These are phyloP conservation scores for Antheraea pernyi DNA, from an alignment of 1,140 invertebrate genomes.

Conservation along the genomic window DNA sequence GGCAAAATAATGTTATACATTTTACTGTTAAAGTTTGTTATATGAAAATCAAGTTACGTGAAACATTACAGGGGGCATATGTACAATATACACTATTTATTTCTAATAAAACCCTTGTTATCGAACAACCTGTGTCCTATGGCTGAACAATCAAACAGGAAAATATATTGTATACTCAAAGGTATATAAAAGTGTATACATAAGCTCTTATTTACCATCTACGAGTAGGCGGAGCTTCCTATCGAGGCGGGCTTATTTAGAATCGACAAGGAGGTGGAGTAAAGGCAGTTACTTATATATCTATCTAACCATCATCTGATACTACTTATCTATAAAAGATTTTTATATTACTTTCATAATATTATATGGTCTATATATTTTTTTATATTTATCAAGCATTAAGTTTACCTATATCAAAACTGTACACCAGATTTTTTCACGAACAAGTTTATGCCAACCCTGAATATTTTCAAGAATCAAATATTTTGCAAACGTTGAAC, in stretches of 20 bases:
- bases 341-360: neutral
- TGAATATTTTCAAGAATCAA: conserved; percentile 32
- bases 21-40: neutral
- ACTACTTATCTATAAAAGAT: neutral
- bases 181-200: conserved; percentile 50
- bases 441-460: conserved; percentile 17
- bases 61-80: neutral
- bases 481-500: conserved; percentile 50
- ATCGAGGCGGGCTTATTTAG: conserved; percentile 72
- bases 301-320: neutral
- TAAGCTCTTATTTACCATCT: conserved; percentile 67
- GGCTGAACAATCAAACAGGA: conserved; percentile 6
- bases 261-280: conserved; percentile 72
- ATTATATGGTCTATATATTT: neutral
- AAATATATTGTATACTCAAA: conserved; percentile 23
- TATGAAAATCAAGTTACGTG: neutral
- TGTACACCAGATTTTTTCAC: neutral
- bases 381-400: neutral
- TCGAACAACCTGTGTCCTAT: neutral
- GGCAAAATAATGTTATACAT: neutral
- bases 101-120: too few species aligned
- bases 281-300: conserved; percentile 46
- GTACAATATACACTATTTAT: too few species aligned
- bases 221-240: conserved; percentile 67
- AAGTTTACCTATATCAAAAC: neutral